Evolutionary conservation across 92 coral and sea anemone genomes (phyloP).

Genomic region (Parazoanthus swiftii): DNA sequence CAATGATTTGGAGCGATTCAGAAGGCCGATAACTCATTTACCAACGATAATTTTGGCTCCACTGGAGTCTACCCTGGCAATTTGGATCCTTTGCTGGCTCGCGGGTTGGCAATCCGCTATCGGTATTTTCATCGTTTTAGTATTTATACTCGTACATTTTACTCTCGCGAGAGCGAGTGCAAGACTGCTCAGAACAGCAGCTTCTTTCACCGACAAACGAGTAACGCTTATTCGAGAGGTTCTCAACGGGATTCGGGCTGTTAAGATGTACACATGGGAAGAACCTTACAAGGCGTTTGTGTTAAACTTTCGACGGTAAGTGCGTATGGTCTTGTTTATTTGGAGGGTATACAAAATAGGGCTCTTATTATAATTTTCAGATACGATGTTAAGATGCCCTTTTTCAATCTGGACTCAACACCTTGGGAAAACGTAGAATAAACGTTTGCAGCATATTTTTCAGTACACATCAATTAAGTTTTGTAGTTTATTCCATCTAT

Average conservation of each 20-base stretch:
- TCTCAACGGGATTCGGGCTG: conserved; percentile 16
- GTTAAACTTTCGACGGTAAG: conserved; percentile 4
- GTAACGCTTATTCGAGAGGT: neutral
- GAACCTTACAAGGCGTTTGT: conserved; percentile 22
- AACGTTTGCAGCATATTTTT: too few relatives aligned
- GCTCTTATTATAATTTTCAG: too few relatives aligned
- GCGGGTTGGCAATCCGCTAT: conserved; percentile 4
- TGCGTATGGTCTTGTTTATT: neutral
- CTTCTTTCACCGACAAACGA: conserved; percentile 20
- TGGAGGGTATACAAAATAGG: too few relatives aligned
- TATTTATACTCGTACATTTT: neutral
- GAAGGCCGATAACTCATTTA: neutral
- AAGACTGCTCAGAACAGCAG: neutral
- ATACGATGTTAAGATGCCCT: too few relatives aligned
- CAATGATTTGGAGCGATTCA: conserved; percentile 12
- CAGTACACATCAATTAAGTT: too few relatives aligned
- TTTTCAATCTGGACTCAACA: too few relatives aligned
- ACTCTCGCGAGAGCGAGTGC: neutral
- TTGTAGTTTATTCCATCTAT: too few relatives aligned
- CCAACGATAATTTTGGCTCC: conserved; percentile 6
- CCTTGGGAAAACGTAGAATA: too few relatives aligned
- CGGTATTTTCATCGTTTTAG: neutral
- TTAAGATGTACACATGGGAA: conserved; percentile 36
- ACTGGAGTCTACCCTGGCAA: neutral
- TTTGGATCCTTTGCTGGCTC: conserved; percentile 23